Conservation (phyloP, 2,888 invertebrate species). For the Blomia tropicalis region DNA sequence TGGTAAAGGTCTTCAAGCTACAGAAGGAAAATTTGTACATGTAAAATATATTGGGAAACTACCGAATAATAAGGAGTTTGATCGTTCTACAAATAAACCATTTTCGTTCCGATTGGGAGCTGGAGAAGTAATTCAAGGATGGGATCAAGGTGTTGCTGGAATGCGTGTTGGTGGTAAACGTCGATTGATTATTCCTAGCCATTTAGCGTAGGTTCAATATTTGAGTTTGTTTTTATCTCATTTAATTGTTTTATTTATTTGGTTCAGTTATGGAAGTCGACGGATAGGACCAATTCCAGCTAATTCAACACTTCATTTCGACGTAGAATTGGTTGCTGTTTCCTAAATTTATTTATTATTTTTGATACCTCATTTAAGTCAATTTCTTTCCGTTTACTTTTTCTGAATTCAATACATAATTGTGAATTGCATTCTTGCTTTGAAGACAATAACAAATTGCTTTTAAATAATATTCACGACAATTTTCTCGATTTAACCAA, state of each 20-base stretch:
- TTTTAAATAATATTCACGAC: neutral
- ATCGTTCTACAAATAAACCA: conserved; percentile 53
- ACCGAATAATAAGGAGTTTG: conserved; percentile 73
- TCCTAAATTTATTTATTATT: conserved; percentile 38
- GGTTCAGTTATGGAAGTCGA: conserved; percentile 35
- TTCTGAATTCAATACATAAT: neutral
- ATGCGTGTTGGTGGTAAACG: conserved; percentile 90
- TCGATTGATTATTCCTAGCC: conserved; percentile 61
- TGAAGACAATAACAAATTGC: neutral
- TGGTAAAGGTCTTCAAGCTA: conserved; percentile 62
- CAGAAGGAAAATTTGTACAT: conserved; percentile 51
- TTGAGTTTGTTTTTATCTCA: neutral
- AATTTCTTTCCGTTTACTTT: neutral
- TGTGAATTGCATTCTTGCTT: neutral
- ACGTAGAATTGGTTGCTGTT: conserved; percentile 69
- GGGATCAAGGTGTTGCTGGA: conserved; percentile 72
- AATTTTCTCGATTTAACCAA: neutral
- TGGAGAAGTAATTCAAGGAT: conserved; percentile 73
- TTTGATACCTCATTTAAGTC: neutral
- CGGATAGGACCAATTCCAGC: conserved; percentile 53
- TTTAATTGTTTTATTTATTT: conserved; percentile 20
- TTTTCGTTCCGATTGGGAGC: conserved; percentile 68
- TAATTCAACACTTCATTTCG: conserved; percentile 69
- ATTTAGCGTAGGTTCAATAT: conserved; percentile 55
- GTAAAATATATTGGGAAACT: conserved; percentile 74